phyloP scores from a whole-genome alignment of 2,797 vertebrate genomes.

The Distichodus sexfasciatus region DNA sequence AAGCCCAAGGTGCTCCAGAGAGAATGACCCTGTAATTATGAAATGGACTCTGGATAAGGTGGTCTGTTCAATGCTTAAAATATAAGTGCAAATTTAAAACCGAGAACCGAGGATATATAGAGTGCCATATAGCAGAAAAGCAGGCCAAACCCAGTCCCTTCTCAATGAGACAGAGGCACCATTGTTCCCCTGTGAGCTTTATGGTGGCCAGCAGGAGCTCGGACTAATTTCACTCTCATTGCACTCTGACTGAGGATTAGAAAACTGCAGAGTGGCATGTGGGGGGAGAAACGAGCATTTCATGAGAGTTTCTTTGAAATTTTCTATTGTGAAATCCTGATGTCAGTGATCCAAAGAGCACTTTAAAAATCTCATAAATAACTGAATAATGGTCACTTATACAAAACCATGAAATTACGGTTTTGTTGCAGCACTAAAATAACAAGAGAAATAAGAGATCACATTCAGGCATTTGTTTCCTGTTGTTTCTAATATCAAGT shows the following conservation, averaged over 20 bases:
- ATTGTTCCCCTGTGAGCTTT: background rate
- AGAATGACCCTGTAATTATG: too few species aligned
- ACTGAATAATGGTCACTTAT: slow-evolving; percentile 8
- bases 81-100: slow-evolving; percentile 12
- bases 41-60: too few species aligned
- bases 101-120: too few species aligned
- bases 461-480: too few species aligned
- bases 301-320: background rate
- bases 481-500: too few species aligned
- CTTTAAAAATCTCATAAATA: slow-evolving; percentile 18
- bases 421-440: background rate
- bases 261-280: background rate
- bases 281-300: background rate
- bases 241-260: background rate
- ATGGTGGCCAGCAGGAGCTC: background rate
- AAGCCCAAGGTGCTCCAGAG: too few species aligned
- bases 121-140: too few species aligned
- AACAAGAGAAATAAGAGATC: background rate
- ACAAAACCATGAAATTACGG: too few species aligned
- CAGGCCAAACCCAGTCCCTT: background rate
- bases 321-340: background rate
- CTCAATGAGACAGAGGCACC: background rate
- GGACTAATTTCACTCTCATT: background rate
- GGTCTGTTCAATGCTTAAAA: too few species aligned
- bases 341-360: background rate